Percentiles rank a stretch among this genome's conserved stretches.
Evolutionary conservation across 2,888 invertebrate species (phyloP).

Genomic region (Tiphia femorata): DNA sequence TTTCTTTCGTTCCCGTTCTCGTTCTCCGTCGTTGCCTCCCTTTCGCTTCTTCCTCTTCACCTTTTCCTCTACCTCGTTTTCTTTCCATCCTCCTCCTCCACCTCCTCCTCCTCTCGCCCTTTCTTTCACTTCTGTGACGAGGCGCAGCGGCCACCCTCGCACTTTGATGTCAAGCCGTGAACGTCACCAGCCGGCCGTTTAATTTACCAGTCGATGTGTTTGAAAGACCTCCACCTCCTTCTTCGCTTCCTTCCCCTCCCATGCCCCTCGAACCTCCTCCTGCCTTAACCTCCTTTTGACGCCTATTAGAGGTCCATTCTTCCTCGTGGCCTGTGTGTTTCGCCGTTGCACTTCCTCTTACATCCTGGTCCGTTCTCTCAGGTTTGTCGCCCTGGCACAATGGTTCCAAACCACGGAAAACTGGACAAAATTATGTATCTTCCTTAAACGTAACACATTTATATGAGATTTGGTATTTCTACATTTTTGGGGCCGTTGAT

Average conservation of each 20-base stretch:
- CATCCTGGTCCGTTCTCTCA: too few relatives aligned
- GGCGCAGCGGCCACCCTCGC: constrained; percentile 32
- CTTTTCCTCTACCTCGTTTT: constrained; percentile 5
- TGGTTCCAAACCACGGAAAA: too few relatives aligned
- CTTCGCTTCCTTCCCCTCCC: constrained; percentile 42
- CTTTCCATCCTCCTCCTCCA: neutral
- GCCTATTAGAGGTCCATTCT: constrained; percentile 36
- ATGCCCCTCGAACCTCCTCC: too few relatives aligned
- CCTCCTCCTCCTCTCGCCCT: constrained; percentile 9
- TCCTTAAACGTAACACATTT: too few relatives aligned
- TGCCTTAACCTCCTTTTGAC: too few relatives aligned
- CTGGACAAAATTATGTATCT: too few relatives aligned
- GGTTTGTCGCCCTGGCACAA: too few relatives aligned
- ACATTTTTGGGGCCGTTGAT: too few relatives aligned
- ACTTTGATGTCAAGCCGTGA: constrained; percentile 63
- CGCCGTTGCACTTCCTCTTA: constrained; percentile 12
- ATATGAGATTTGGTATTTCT: too few relatives aligned
- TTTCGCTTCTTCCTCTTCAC: neutral
- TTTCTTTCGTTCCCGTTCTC: constrained; percentile 4
- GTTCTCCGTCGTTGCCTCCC: neutral
- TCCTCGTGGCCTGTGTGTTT: constrained; percentile 6
- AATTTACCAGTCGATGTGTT: constrained; percentile 64
- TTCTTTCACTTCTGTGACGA: constrained; percentile 21
- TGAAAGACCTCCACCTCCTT: constrained; percentile 51
- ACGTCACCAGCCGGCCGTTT: constrained; percentile 60